phyloP scores from a whole-genome alignment of 2,113 vertebrate species.

The Salvelinus namaycush region DNA sequence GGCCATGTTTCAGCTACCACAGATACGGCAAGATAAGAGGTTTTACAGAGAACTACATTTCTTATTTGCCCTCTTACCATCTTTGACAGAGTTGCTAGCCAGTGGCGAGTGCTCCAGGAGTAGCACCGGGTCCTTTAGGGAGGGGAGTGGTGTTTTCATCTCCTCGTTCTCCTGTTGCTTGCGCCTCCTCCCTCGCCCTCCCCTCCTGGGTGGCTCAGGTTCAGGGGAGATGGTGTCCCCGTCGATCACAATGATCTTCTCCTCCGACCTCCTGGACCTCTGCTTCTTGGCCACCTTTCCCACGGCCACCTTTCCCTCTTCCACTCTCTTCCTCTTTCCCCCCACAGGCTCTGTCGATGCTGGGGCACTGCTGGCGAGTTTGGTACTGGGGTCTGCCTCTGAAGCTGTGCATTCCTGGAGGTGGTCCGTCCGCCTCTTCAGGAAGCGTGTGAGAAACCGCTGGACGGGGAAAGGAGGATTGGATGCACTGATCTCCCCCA shows the following conservation, averaged over 20 bases:
- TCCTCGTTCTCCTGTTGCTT: slow-evolving; percentile 33
- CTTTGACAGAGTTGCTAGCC: slow-evolving; percentile 23
- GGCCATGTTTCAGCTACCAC: too few species aligned
- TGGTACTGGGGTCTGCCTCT: slow-evolving; percentile 33
- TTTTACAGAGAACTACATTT: background rate
- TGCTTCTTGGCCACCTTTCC: slow-evolving; percentile 70
- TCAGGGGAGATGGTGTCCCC: slow-evolving; percentile 14
- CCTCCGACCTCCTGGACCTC: slow-evolving; percentile 43
- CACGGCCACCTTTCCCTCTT: slow-evolving; percentile 15
- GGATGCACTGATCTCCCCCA: slow-evolving; percentile 80
- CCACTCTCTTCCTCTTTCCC: slow-evolving; percentile 71
- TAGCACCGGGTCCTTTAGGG: slow-evolving; percentile 35
- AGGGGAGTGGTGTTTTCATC: slow-evolving; percentile 1
- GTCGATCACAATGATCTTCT: slow-evolving; percentile 23
- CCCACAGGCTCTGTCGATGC: slow-evolving; percentile 25
- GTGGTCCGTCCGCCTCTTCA: slow-evolving; percentile 77
- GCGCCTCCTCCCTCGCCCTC: slow-evolving; percentile 47
- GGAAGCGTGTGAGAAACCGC: slow-evolving; percentile 76
- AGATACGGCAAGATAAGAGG: background rate
- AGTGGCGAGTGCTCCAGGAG: slow-evolving; percentile 40
- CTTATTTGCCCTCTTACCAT: slow-evolving; percentile 41
- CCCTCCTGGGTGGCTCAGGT: slow-evolving; percentile 21
- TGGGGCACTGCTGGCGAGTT: background rate
- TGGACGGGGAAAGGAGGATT: slow-evolving; percentile 84
- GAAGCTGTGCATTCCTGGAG: slow-evolving; percentile 63